phyloP scores from a whole-genome alignment of 2,888 invertebrate species.

The Heliconius aoede region DNA sequence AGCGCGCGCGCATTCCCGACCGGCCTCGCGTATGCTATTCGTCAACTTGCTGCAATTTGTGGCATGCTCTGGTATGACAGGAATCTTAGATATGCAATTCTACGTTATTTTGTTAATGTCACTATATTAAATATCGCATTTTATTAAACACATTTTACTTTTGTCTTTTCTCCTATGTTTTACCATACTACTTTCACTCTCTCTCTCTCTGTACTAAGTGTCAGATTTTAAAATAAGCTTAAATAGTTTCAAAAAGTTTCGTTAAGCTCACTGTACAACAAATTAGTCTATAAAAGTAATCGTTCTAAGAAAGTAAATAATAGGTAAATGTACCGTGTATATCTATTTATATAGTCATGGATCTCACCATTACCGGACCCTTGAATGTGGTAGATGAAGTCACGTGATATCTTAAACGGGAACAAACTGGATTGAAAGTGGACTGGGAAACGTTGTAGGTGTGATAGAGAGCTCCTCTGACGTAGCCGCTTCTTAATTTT shows the following conservation, averaged over 20 bases:
- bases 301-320: neutral
- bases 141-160: neutral
- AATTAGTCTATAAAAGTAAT: neutral
- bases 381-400: slow-evolving; percentile 43
- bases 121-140: neutral
- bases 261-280: neutral
- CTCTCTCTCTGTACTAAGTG: neutral
- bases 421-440: slow-evolving; percentile 51
- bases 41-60: slow-evolving; percentile 57
- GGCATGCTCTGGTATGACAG: slow-evolving; percentile 37
- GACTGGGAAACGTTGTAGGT: slow-evolving; percentile 54
- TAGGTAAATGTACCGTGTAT: neutral
- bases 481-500: slow-evolving; percentile 50
- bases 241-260: neutral
- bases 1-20: slow-evolving; percentile 59
- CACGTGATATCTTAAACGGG: slow-evolving; percentile 49
- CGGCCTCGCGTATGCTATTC: slow-evolving; percentile 70
- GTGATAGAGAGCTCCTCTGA: slow-evolving; percentile 63
- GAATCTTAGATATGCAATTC: slow-evolving; percentile 29
- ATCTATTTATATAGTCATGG: neutral
- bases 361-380: slow-evolving; percentile 35
- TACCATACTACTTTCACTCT: no score
- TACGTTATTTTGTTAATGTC: slow-evolving; percentile 2
- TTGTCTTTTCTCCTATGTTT: neutral
- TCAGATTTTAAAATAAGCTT: neutral